These are phyloP conservation scores for Bilobella aurantiaca DNA, from an alignment of 1,140 invertebrate species.

Conservation along the genomic window DNA sequence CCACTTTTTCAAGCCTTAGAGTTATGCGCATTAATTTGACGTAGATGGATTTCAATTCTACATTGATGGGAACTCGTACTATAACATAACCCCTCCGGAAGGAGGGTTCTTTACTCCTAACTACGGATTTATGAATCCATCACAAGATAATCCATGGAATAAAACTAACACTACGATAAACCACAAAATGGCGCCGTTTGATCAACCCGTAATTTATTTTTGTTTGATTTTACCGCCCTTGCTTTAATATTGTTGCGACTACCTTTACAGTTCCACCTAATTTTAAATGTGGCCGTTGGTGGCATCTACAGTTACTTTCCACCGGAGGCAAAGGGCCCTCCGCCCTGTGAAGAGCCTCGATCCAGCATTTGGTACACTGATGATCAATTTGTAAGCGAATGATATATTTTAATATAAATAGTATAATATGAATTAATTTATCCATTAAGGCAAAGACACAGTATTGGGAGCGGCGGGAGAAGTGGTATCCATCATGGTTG, in stretches of 20 bases:
- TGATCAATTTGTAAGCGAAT: neutral
- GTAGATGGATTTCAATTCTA: neutral
- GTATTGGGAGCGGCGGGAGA: neutral
- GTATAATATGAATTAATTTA: neutral
- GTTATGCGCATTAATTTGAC: neutral
- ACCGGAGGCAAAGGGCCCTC: neutral
- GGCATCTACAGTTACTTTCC: slow-evolving; percentile 9
- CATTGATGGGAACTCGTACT: neutral
- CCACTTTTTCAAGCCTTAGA: neutral
- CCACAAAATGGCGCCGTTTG: slow-evolving; percentile 9
- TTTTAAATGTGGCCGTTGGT: slow-evolving; percentile 21
- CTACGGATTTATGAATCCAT: neutral
- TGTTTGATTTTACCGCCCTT: neutral
- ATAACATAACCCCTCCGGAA: neutral
- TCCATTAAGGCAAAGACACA: neutral
- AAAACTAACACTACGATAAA: neutral
- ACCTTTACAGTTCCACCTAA: slow-evolving; percentile 22
- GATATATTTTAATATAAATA: neutral
- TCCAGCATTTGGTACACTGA: neutral
- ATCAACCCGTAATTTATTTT: neutral
- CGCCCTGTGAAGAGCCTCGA: slow-evolving; percentile 4
- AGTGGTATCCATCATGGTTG: neutral
- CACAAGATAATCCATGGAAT: slow-evolving; percentile 15
- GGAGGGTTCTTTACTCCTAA: slow-evolving; percentile 14
- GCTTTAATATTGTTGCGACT: neutral